These are phyloP conservation scores for Fragum sueziense DNA, from an alignment of 2,888 invertebrate species.

Conservation along the genomic window DNA sequence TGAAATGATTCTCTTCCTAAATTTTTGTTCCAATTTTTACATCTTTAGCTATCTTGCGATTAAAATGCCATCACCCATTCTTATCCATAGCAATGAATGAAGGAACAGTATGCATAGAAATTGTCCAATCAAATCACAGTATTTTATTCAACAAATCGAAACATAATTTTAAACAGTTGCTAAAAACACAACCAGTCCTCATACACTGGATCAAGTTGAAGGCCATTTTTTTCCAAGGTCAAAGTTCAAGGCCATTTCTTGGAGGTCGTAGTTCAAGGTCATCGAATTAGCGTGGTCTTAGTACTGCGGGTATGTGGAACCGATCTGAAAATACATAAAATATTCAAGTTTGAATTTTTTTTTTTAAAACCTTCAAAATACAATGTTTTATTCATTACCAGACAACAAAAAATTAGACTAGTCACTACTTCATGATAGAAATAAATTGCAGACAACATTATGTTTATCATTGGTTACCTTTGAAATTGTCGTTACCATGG, in stretches of 20 bases:
- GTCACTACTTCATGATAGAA: not conserved
- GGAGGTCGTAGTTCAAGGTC: constrained; percentile 46
- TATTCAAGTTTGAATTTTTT: no score
- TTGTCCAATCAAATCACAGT: constrained; percentile 45
- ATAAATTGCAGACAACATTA: no score
- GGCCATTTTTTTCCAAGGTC: constrained; percentile 10
- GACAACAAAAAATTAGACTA: not conserved
- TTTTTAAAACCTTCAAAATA: not conserved
- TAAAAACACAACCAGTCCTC: constrained; percentile 15
- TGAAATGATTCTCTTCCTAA: no score
- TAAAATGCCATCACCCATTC: no score
- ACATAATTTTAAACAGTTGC: not conserved
- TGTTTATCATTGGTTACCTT: not conserved
- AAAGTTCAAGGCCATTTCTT: not conserved
- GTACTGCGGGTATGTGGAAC: constrained; percentile 75
- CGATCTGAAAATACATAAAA: constrained; percentile 72
- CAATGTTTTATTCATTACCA: not conserved
- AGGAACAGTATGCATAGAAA: constrained; percentile 35
- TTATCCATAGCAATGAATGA: no score
- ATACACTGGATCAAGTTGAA: constrained; percentile 16
- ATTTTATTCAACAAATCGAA: constrained; percentile 1
- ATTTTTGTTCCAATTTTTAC: no score
- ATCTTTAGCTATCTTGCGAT: no score
- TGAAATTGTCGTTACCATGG: not conserved
- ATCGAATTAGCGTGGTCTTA: constrained; percentile 73